Base-by-base conservation (phyloP, 2,797 vertebrate species). In the Neosilurus mollespiculum region DNA sequence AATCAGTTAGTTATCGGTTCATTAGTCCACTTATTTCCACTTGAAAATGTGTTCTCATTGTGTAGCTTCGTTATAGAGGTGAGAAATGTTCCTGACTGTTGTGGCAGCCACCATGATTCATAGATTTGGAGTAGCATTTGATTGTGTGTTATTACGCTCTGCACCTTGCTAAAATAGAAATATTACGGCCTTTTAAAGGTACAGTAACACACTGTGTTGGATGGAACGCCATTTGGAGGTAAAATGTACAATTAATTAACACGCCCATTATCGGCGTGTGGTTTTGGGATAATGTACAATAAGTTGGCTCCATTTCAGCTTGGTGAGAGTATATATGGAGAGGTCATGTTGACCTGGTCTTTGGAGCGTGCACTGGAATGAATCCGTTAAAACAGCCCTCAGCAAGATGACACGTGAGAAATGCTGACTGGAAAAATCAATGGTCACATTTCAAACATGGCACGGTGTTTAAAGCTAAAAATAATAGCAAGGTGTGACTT, bases 381-480 rank as follows among this genome's bases (percentile, higher is more conserved):
- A 61, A 84, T 85, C 87, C 53, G 78, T 86, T 86, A 82, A 80
- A 85, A 71, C 26, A 69, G 65, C 83, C 43, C 73, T 78, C 73
- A 78, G 83, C 65, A 80, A 43, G 82, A 82, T 80, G 84, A 83
- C 65, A 51, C 61, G 8, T 16, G 30, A 81, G 77, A 87, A 87
- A 59, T 73, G 87, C 87, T 88, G 86, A 88, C 84, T 66, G 73
- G 61, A 86, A 87, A 87, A 86, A 86, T 87, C 84, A 77, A 86
- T 85, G 77, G 77, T 80, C 79, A 81, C 77, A 85, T 67, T 84
- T 85, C 82, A 85, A 86, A 87, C 75, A 84, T 82, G 80, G 80
- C 84, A 83, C 54, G 10, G 78, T 83, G 83, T 82, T 85, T 84
- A 84, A 85, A 82, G 54, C 70, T 85, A 85, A 81, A 87, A 87